Evolutionary conservation across 2,113 vertebrate genomes (phyloP).

Genomic region (Poeciliopsis turrubarensis): DNA sequence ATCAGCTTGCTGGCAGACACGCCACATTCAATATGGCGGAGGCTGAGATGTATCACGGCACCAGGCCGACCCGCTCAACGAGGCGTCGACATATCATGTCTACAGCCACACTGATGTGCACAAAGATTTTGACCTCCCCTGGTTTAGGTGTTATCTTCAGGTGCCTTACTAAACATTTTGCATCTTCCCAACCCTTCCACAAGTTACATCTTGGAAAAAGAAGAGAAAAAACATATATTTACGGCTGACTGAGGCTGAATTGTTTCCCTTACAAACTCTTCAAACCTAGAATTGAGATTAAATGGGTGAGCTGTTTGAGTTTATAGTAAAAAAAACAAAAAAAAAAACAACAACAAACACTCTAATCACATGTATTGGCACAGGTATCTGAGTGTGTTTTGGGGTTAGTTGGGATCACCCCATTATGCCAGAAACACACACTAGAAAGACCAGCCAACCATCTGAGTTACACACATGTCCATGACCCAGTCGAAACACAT

Average conservation of each 20-base stretch:
- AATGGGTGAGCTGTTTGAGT: neutral
- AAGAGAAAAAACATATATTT: neutral
- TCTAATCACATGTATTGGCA: neutral
- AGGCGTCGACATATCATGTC: too few species aligned
- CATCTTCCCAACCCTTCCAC: too few species aligned
- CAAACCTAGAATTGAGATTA: conserved; percentile 8
- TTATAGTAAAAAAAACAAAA: neutral
- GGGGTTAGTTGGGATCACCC: neutral
- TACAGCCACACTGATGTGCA: too few species aligned
- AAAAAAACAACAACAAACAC: neutral
- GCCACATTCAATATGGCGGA: too few species aligned
- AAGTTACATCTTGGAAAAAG: neutral
- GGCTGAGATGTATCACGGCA: too few species aligned
- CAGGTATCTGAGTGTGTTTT: neutral
- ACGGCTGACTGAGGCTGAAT: neutral
- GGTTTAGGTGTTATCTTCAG: too few species aligned
- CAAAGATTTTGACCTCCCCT: too few species aligned
- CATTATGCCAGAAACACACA: neutral
- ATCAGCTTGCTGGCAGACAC: too few species aligned
- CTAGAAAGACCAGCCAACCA: conserved; percentile 42
- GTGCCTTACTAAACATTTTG: too few species aligned
- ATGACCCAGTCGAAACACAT: conserved; percentile 66
- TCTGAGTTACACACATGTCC: conserved; percentile 61
- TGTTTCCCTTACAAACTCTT: conserved; percentile 11
- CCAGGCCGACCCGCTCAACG: too few species aligned